phyloP scores from a whole-genome alignment of 92 coral and sea anemone genomes.

The Ricordea florida region DNA sequence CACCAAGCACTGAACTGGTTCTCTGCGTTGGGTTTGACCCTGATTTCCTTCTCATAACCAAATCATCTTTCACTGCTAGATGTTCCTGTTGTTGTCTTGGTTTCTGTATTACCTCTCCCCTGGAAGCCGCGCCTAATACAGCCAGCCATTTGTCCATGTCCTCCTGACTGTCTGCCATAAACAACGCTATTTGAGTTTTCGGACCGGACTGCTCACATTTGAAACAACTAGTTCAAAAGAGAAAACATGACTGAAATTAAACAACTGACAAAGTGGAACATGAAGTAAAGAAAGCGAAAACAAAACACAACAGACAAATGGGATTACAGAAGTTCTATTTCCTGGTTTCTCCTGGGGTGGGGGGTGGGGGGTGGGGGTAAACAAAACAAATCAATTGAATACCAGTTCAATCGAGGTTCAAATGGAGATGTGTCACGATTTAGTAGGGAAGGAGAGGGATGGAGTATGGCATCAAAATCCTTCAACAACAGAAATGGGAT shows the following conservation, averaged over 20 bases:
- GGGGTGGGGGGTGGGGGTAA: neutral
- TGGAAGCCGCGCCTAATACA: constrained; percentile 60
- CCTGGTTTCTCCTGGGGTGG: too few species aligned
- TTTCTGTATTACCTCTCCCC: constrained; percentile 67
- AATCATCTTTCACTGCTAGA: constrained; percentile 5
- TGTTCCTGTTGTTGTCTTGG: constrained; percentile 28
- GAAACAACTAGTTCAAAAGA: constrained; percentile 72
- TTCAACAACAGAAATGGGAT: too few species aligned
- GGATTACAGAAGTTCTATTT: too few species aligned
- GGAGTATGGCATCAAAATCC: too few species aligned
- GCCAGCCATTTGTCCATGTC: constrained; percentile 81
- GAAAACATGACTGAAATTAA: neutral
- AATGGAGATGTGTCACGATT: too few species aligned
- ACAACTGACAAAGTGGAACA: neutral
- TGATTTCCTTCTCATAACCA: constrained; percentile 47
- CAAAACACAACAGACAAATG: neutral
- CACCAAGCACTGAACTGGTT: constrained; percentile 40
- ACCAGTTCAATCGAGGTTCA: too few species aligned
- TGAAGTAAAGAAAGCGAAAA: neutral
- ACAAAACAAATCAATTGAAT: neutral
- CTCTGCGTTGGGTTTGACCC: constrained; percentile 41
- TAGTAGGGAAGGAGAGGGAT: too few species aligned
- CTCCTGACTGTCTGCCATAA: constrained; percentile 81
- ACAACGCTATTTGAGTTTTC: constrained; percentile 55
- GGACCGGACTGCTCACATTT: constrained; percentile 72